Base-by-base conservation (phyloP, 2,888 invertebrate species). In the Dasypolia templi region DNA sequence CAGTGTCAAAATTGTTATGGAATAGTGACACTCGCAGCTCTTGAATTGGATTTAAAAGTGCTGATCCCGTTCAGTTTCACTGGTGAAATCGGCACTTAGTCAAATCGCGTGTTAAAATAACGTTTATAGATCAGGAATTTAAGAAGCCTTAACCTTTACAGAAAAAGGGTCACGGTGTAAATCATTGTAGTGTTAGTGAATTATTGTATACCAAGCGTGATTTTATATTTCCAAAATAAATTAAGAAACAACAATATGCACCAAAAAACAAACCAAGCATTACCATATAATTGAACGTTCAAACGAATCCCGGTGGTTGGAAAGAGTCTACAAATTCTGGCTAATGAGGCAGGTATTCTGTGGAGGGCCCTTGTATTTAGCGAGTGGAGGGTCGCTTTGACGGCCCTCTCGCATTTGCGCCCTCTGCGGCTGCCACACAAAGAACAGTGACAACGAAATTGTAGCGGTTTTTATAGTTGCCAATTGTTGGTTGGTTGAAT, bases 301-400 rank as follows among this genome's bases (percentile, higher is more conserved):
- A 84, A 75, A 63, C 72, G 46, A 66, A 58, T 42, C 53, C 56
- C 22, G 12, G 62, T 62, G 83, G 84, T 73, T 42, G 65, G 19
- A 69, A 67, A 69, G 51, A 59, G 53, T 32, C 69, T 69, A 79
- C 68, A 82, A 84, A 77, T 85, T 65, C 69, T 5, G 59, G 29
- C 72, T 77, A 84, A 86, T 83, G 84, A 85, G 80, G 74, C 83
- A 83, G 84, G 77, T 77, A 75, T 70, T 76, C 75, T 53, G 53
- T 63, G 32, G 55, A 83, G 86, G 22, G 67, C 78, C 42, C 84
- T 84, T 51, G 69, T 77, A 65, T 66, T 81, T 84, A 81, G 81
- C 64, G 79, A 58, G 59, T 75, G 51, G 64, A 83, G 84, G 58
- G 81, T 63, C 66, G 51, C 81, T 82, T 82, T 82, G 81, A 72